Base-by-base conservation (phyloP, 2,888 invertebrate species). In the Spodoptera picta region DNA sequence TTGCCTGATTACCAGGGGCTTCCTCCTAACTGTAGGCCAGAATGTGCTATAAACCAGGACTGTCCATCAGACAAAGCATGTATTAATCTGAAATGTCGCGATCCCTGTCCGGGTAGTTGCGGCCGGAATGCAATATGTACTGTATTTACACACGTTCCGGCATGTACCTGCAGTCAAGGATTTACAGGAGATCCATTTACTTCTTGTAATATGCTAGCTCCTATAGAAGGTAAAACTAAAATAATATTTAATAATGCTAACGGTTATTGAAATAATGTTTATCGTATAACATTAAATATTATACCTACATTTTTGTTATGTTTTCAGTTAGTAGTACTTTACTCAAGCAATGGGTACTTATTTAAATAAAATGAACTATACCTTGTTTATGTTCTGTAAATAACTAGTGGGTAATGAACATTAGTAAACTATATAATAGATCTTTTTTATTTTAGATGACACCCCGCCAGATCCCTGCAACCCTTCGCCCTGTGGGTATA, bases 101-200 rank as follows among this genome's bases (percentile, higher is more conserved):
- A 97, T 87, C 97, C 97, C 9, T 97, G 97, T 72, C 96, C 96
- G 1, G 97, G 97, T 6, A 96, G 96, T 50, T 97, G 97, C 81
- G 97, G 97, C 46, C 86, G 94, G 75, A 95, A 95, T 75, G 95
- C 97, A 62, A 82, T 95, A 73, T 96, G 97, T 84, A 93, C 89
- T 52, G 96, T 97, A 27, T 96, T 96, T 59, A 96, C 96, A 80
- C 97, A 97, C 79, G 95, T 95, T 36, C 97, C 97, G 9, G 95
- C 96, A 1, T 97, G 97, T 81, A 92, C 96, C 14, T 97, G 97
- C 82, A 87, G 93, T 42, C 95, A 95, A 80, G 97, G 97, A 54
- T 97, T 95, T 81, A 96, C 96, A 1, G 98, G 98, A 48, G 97
- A 98, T 93, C 97, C 98, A 12, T 97, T 97, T 84, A 95, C 95